These are phyloP conservation scores for Oscheius sp. DNA, from an alignment of 1,140 invertebrate species.

Conservation along the genomic window DNA sequence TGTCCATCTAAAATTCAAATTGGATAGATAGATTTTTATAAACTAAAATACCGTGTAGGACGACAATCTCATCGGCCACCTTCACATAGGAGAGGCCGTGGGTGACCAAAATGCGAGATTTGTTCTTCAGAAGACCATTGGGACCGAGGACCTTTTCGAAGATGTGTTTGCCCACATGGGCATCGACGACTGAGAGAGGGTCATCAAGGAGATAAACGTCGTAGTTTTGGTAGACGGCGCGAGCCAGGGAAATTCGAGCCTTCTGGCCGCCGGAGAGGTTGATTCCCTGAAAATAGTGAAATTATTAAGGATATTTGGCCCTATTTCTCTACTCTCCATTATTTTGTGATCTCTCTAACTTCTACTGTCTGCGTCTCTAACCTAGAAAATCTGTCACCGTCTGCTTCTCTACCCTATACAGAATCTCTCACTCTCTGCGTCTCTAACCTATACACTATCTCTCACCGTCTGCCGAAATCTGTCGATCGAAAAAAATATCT, in stretches of 20 bases:
- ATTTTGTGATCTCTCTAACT: no score
- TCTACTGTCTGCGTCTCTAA: no score
- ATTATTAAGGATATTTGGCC: no score
- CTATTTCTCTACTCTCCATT: constrained; percentile 66
- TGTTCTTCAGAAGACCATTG: constrained; percentile 50
- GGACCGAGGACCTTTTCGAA: constrained; percentile 53
- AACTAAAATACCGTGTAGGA: constrained; percentile 41
- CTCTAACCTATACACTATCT: not conserved
- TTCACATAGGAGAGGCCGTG: constrained; percentile 50
- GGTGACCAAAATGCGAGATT: constrained; percentile 56
- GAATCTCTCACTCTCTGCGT: no score
- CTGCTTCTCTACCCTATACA: no score
- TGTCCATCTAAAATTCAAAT: constrained; percentile 36
- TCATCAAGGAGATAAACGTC: constrained; percentile 76
- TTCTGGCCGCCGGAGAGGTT: constrained; percentile 76
- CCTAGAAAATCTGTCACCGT: no score
- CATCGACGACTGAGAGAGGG: constrained; percentile 71
- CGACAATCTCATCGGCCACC: constrained; percentile 48
- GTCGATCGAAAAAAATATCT: no score
- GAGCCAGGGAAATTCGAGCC: constrained; percentile 76
- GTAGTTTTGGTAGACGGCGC: constrained; percentile 64
- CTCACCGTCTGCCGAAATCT: no score
- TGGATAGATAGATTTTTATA: not conserved
- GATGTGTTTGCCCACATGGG: constrained; percentile 70
- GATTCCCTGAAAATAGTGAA: constrained; percentile 62